Evolutionary conservation across 1,140 invertebrate genomes (phyloP).

Genomic region (Aleiodes sp.): DNA sequence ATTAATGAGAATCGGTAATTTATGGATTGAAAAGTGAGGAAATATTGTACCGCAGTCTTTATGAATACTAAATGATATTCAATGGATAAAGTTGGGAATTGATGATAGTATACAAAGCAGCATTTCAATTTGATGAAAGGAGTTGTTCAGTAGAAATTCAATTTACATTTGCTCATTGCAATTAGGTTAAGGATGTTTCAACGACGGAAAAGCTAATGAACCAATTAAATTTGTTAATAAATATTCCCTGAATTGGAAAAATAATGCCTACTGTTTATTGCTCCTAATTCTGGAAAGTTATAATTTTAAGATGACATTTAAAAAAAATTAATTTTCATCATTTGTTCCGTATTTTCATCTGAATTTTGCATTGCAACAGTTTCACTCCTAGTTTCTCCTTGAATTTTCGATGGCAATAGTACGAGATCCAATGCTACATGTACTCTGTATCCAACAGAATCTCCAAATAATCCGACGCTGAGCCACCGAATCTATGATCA

Average conservation of each 20-base stretch:
- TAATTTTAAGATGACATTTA: too few relatives aligned
- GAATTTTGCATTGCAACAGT: too few relatives aligned
- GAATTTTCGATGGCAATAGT: background rate
- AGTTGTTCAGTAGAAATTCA: background rate
- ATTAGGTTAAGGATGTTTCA: too few relatives aligned
- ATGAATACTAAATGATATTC: background rate
- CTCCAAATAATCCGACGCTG: background rate
- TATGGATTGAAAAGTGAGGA: background rate
- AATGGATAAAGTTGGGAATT: background rate
- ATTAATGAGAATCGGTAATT: background rate
- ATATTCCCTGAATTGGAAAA: too few relatives aligned
- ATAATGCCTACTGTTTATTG: too few relatives aligned
- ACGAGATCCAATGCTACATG: background rate
- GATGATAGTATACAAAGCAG: background rate
- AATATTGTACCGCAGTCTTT: background rate
- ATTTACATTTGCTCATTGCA: too few relatives aligned
- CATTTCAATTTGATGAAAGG: background rate
- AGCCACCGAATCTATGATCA: constrained; percentile 1
- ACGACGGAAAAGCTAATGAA: too few relatives aligned
- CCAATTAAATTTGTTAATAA: too few relatives aligned
- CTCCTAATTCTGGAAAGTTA: too few relatives aligned
- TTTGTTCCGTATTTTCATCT: too few relatives aligned
- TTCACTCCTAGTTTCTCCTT: too few relatives aligned
- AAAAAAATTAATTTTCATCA: too few relatives aligned
- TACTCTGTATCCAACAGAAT: background rate